phyloP scores from a whole-genome alignment of 2,113 vertebrate genomes.

The Corythornis cristatus region DNA sequence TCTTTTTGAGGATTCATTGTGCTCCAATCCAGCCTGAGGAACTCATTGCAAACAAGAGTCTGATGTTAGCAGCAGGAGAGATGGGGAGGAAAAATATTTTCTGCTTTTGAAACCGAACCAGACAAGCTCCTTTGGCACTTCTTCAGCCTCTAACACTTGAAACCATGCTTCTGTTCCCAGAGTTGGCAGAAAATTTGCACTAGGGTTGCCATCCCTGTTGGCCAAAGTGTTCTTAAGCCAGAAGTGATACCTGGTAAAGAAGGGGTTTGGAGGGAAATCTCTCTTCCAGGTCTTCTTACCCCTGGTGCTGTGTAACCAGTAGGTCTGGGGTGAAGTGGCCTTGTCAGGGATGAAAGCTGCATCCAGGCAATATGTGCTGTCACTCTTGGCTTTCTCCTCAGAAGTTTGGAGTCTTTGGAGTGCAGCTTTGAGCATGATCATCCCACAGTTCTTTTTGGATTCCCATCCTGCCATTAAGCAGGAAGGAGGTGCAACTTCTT shows the following conservation, averaged over 20 bases:
- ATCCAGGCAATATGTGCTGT: neutral
- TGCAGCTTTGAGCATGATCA: neutral
- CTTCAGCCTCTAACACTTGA: neutral
- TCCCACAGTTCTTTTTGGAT: neutral
- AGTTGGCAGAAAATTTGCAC: neutral
- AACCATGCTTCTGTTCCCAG: neutral
- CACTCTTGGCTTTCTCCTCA: neutral
- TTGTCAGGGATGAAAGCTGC: neutral
- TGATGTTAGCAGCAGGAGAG: neutral
- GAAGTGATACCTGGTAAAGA: neutral
- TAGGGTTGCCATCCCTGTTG: neutral
- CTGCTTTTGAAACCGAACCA: neutral
- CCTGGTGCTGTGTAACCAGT: neutral
- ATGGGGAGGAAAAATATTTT: neutral
- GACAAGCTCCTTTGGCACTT: neutral
- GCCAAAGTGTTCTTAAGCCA: neutral
- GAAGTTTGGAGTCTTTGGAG: neutral
- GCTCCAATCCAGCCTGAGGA: neutral
- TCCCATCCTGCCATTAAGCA: neutral
- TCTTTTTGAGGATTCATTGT: constrained; percentile 15
- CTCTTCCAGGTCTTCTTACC: neutral
- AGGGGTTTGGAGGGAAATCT: neutral
- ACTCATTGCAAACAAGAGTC: constrained; percentile 16
- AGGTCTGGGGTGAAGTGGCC: neutral
- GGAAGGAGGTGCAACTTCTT: neutral